These are phyloP conservation scores for Lordiphosa stackelbergi DNA, from an alignment of 1,140 invertebrate genomes.

Conservation along the genomic window DNA sequence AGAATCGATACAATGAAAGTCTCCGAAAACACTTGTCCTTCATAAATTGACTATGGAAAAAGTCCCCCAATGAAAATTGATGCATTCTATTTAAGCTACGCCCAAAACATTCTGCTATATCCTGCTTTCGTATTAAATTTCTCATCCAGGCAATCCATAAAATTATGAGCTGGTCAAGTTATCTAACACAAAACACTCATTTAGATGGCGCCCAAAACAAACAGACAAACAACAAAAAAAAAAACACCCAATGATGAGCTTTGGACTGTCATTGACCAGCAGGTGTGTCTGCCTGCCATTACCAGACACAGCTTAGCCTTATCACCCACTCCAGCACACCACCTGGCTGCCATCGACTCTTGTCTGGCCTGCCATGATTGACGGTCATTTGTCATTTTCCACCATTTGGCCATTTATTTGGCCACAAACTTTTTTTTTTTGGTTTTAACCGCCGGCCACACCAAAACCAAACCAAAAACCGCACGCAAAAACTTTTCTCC, in stretches of 20 bases:
- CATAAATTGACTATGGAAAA: too few species aligned
- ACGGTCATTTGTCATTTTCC: conserved; percentile 76
- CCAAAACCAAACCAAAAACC: conserved; percentile 46
- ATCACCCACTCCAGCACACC: conserved; percentile 22
- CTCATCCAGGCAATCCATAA: conserved; percentile 33
- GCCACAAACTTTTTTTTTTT: conserved; percentile 56
- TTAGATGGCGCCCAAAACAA: conserved; percentile 38
- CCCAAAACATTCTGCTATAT: not conserved
- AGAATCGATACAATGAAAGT: too few species aligned
- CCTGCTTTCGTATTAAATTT: conserved; percentile 33
- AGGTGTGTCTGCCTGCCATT: conserved; percentile 46
- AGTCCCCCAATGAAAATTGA: too few species aligned
- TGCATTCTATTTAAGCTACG: too few species aligned
- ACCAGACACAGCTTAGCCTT: conserved; percentile 65
- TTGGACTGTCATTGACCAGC: conserved; percentile 59
- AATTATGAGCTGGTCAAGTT: conserved; percentile 46
- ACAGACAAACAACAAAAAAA: not conserved
- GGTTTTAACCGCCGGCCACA: conserved; percentile 49
- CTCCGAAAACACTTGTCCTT: too few species aligned
- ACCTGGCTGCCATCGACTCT: conserved; percentile 9
- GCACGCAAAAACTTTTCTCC: conserved; percentile 58
- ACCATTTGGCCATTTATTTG: conserved; percentile 71
- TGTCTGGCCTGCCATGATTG: conserved; percentile 75
- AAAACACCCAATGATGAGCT: conserved; percentile 57
- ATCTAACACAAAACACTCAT: conserved; percentile 63